A percentile compares a stretch with the other conserved stretches of the same genome.
These are phyloP conservation scores for Leptocoma aspasia DNA, from an alignment of 2,113 vertebrate species.

Conservation along the genomic window DNA sequence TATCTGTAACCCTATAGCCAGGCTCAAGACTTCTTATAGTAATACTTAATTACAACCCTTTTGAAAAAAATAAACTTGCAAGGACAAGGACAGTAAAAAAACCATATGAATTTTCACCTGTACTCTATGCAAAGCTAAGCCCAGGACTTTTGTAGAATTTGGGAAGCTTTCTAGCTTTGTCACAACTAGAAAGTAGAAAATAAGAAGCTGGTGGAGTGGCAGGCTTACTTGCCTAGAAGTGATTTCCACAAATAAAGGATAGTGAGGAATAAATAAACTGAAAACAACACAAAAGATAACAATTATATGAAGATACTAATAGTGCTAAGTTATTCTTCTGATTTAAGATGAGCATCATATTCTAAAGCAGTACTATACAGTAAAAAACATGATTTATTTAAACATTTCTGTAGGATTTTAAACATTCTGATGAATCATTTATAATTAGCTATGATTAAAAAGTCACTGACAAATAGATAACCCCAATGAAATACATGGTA, in stretches of 20 bases:
- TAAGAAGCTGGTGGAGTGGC: neutral
- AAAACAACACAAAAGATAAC: neutral
- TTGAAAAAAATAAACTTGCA: neutral
- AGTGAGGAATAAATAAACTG: neutral
- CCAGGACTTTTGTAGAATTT: neutral
- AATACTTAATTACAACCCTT: neutral
- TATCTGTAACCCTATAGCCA: neutral
- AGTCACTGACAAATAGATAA: neutral
- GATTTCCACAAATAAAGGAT: neutral
- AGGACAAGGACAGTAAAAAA: neutral
- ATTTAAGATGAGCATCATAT: neutral
- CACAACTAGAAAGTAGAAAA: neutral
- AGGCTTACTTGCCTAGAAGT: neutral
- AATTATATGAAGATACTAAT: neutral
- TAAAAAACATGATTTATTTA: neutral
- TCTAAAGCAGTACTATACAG: neutral
- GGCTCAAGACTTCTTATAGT: neutral
- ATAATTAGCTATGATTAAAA: slow-evolving; percentile 36
- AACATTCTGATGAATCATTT: slow-evolving; percentile 25
- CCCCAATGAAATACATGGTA: neutral
- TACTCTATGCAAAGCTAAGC: neutral
- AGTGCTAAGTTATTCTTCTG: neutral
- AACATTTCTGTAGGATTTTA: slow-evolving; percentile 7
- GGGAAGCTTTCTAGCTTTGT: neutral
- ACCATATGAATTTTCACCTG: neutral